Percentiles rank a stretch among this genome's conserved stretches.
Evolutionary conservation across 2,888 invertebrate species (phyloP).

Genomic region (Steinernema hermaphroditum): DNA sequence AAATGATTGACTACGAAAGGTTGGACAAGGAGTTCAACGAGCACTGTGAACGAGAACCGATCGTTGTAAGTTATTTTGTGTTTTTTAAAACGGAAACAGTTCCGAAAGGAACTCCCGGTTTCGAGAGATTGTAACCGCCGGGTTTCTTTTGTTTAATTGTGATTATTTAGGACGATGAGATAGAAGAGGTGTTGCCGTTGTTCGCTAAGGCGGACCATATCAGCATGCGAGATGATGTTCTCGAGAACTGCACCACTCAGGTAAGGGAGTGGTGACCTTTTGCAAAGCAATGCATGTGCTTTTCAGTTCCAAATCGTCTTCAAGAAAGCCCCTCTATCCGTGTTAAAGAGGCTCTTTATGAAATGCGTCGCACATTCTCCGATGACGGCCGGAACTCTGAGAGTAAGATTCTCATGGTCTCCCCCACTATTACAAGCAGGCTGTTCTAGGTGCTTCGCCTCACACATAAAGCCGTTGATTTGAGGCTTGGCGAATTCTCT

Average conservation of each 20-base stretch:
- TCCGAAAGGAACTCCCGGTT: too few species aligned
- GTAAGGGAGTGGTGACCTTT: neutral
- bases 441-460: neutral
- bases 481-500: neutral
- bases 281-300: neutral
- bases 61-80: neutral
- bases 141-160: too few species aligned
- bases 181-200: neutral
- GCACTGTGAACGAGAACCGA: neutral
- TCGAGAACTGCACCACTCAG: neutral
- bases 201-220: neutral
- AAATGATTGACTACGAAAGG: conserved; percentile 12
- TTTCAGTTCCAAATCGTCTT: conserved; percentile 21
- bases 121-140: too few species aligned
- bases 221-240: neutral
- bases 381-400: neutral
- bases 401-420: neutral
- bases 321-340: conserved; percentile 12
- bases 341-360: conserved; percentile 5
- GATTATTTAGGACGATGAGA: conserved; percentile 7
- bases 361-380: neutral
- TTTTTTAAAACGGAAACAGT: neutral
- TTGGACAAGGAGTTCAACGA: conserved; percentile 2
- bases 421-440: neutral
- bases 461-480: neutral